Conservation (phyloP, 2,113 vertebrate species). For the Phyllostomus discolor region DNA sequence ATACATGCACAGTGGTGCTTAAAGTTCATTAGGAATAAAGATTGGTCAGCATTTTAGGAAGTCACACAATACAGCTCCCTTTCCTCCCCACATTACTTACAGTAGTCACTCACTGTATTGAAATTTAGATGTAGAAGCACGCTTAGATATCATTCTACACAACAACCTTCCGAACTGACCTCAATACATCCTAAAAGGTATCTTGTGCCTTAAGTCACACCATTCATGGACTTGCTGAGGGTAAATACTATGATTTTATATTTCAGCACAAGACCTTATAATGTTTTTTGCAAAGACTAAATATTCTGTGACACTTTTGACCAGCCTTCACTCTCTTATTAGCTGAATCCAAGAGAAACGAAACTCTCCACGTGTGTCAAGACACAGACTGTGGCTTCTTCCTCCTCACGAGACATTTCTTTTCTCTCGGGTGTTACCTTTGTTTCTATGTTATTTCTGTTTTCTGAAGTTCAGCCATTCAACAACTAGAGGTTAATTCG, state of each 20-base stretch:
- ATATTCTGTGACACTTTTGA: neutral
- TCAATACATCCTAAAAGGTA: neutral
- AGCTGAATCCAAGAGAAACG: neutral
- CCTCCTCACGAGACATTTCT: neutral
- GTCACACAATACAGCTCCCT: neutral
- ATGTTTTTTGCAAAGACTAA: neutral
- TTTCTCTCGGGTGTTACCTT: neutral
- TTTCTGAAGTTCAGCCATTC: slow-evolving; percentile 39
- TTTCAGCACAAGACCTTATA: neutral
- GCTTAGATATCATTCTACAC: neutral
- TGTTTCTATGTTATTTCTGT: slow-evolving; percentile 41
- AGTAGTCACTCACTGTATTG: neutral
- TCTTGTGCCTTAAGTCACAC: neutral
- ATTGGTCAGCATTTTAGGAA: neutral
- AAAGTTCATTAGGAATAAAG: neutral
- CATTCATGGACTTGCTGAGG: neutral
- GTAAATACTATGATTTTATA: neutral
- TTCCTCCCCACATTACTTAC: neutral
- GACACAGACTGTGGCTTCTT: neutral
- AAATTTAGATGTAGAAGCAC: neutral
- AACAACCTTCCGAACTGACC: neutral
- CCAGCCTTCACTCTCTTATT: neutral
- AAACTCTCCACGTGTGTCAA: neutral
- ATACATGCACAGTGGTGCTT: neutral
- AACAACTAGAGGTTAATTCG: slow-evolving; percentile 64